Evolutionary conservation across 2,888 invertebrate genomes (phyloP).

Genomic region (Ophion slaviceki): DNA sequence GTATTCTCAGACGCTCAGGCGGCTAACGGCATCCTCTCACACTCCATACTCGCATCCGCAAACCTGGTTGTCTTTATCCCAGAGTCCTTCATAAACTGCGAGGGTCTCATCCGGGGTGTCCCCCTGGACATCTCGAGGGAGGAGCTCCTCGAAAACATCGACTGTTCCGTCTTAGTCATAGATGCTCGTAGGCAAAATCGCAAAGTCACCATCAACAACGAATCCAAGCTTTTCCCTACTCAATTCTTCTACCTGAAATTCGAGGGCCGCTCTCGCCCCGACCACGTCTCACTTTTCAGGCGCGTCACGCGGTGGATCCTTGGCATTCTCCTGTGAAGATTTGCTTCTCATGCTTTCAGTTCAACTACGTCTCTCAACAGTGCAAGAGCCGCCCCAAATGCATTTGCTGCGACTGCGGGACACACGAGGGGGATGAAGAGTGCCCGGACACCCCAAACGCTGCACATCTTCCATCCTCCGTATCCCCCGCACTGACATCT

Average conservation of each 20-base stretch:
- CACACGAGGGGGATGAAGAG: not conserved
- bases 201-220: not conserved
- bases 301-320: not conserved
- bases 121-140: conserved; percentile 10
- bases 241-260: conserved; percentile 30
- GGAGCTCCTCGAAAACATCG: not conserved
- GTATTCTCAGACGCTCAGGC: not conserved
- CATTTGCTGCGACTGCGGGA: not conserved
- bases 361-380: no score
- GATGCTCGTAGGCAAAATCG: conserved; percentile 30
- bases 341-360: no score
- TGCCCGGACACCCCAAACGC: not conserved
- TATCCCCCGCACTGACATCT: not conserved
- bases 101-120: conserved; percentile 30
- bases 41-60: not conserved
- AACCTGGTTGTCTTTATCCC: not conserved
- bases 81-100: not conserved
- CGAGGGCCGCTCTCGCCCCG: not conserved
- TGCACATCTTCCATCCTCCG: not conserved
- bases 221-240: conserved; percentile 6
- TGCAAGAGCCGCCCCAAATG: no score
- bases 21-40: conserved; percentile 1
- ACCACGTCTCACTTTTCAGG: conserved; percentile 28
- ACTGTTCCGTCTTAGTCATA: not conserved
- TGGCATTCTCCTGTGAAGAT: no score